These are phyloP conservation scores for Chironomus striatipennis DNA, from an alignment of 1,140 invertebrate species.

Conservation along the genomic window DNA sequence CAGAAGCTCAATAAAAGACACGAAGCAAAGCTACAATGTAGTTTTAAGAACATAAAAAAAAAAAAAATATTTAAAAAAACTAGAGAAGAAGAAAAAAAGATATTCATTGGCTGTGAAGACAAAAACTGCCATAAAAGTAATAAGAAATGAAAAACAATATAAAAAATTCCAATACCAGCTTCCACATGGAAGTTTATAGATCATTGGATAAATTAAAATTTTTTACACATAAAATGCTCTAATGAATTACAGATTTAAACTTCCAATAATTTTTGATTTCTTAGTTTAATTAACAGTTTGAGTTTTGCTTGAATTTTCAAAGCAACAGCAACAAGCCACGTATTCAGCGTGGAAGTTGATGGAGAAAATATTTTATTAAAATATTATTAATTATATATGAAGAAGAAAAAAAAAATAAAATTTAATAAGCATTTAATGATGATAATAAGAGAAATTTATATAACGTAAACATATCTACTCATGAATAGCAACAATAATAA, in stretches of 20 bases:
- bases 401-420: background rate
- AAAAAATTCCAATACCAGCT: too few relatives aligned
- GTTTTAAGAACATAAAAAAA: too few relatives aligned
- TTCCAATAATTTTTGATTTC: background rate
- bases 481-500: slow-evolving; percentile 9
- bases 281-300: background rate
- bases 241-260: background rate
- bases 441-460: background rate
- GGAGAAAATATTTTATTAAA: background rate
- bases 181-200: too few relatives aligned
- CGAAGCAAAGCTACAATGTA: too few relatives aligned
- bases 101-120: background rate
- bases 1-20: too few relatives aligned
- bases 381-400: background rate
- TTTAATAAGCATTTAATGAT: background rate
- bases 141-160: background rate
- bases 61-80: background rate
- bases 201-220: background rate
- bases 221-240: background rate
- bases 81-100: background rate
- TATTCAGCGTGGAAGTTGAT: background rate
- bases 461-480: slow-evolving; percentile 13
- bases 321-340: background rate
- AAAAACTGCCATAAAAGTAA: slow-evolving; percentile 3
- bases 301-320: background rate